phyloP scores from a whole-genome alignment of 2,113 vertebrate genomes.

The human region GRCh38 chr2:85858001-85858500 shows the following conservation, averaged over 20 bases:
- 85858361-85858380: too few relatives aligned
- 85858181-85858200: background rate
- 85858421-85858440: too few relatives aligned
- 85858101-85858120: background rate
- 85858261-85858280: background rate
- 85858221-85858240: background rate
- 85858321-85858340: too few relatives aligned
- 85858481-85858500: too few relatives aligned
- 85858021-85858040: background rate
- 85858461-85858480: too few relatives aligned
- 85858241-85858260: background rate
- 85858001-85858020: background rate
- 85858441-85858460: too few relatives aligned
- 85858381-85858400: too few relatives aligned
- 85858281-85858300: background rate
- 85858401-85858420: too few relatives aligned
- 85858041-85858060: background rate
- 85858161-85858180: background rate
- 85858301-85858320: background rate
- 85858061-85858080: background rate
- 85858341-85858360: too few relatives aligned
- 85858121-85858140: background rate
- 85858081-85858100: background rate
- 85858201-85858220: background rate
- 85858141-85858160: background rate